Evolutionary conservation across 2,797 vertebrate genomes (phyloP).

Genomic region (Gallirallus australis): DNA sequence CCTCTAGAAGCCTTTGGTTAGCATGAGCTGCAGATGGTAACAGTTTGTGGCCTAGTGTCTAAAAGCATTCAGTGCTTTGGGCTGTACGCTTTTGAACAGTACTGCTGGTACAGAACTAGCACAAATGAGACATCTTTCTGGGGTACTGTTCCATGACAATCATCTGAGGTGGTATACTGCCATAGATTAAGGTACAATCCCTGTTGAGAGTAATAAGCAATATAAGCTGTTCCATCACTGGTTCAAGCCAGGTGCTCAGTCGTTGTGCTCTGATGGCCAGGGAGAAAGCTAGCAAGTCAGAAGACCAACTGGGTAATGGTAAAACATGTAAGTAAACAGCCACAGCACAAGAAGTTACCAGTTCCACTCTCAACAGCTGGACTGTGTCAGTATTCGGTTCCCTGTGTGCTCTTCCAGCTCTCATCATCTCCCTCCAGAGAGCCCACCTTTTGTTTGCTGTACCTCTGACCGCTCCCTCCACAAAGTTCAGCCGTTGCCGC

Average conservation of each 20-base stretch:
- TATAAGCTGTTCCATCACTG: background rate
- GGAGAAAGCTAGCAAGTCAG: background rate
- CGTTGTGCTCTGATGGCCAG: background rate
- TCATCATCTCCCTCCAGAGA: background rate
- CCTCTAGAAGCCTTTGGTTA: background rate
- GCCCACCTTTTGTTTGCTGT: background rate
- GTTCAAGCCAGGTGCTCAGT: background rate
- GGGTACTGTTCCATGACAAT: background rate
- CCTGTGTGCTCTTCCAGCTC: background rate
- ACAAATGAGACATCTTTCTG: background rate
- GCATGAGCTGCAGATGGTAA: background rate
- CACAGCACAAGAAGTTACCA: background rate
- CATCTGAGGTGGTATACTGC: background rate
- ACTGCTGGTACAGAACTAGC: background rate
- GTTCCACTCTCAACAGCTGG: background rate
- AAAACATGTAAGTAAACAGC: background rate
- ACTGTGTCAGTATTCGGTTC: background rate
- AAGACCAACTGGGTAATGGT: background rate
- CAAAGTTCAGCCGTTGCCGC: background rate
- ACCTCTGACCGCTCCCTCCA: rapidly evolving
- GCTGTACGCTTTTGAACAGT: background rate
- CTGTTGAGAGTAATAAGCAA: background rate
- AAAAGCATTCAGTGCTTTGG: background rate
- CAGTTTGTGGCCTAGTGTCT: background rate
- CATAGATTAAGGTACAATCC: background rate